Evolutionary conservation across 2,797 vertebrate genomes (phyloP).

Genomic region (Malurus leucopterus): DNA sequence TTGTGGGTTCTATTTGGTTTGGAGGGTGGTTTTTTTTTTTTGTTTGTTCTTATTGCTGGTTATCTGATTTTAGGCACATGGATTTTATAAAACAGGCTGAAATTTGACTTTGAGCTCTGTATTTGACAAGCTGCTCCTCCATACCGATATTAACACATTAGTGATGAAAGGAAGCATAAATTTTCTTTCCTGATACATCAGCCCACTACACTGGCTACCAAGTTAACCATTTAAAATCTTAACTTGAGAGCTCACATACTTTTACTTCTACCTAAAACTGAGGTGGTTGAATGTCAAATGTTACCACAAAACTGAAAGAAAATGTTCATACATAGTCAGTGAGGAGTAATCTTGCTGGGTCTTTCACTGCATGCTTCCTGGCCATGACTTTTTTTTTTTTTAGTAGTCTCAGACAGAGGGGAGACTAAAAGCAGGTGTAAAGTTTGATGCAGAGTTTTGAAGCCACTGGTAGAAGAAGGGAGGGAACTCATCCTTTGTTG

Average conservation of each 20-base stretch:
- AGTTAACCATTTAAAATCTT: background rate
- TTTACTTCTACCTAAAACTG: background rate
- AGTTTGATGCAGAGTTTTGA: background rate
- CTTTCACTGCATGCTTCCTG: background rate
- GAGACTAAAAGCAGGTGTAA: background rate
- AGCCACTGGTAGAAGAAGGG: background rate
- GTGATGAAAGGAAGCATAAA: background rate
- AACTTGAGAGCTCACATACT: background rate
- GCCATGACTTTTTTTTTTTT: background rate
- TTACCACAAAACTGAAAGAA: background rate
- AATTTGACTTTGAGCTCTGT: background rate
- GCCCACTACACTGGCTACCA: background rate
- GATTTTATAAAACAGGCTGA: background rate
- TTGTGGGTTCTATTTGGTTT: background rate
- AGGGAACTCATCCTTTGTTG: background rate
- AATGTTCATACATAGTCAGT: background rate
- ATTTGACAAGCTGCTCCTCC: background rate
- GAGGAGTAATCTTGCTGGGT: background rate
- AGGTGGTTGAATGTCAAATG: background rate
- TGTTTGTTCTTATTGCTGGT: background rate
- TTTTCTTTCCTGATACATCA: background rate
- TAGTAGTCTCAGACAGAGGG: background rate
- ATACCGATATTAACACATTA: background rate
- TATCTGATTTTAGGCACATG: background rate
- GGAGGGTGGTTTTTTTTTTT: background rate